Conservation (phyloP, 2,888 invertebrate species). For the Dryobota labecula region DNA sequence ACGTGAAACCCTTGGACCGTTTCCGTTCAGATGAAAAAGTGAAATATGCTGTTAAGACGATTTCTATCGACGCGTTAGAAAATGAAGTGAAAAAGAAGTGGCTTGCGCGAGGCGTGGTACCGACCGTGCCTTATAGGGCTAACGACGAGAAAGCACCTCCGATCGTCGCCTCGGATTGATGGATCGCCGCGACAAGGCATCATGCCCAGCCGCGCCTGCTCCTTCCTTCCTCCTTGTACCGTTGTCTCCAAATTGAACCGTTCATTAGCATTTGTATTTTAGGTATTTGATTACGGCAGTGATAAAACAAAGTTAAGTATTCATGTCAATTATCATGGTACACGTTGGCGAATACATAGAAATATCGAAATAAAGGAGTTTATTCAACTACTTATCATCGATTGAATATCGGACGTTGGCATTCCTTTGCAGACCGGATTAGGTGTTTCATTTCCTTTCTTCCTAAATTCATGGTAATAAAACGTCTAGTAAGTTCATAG, state of each 20-base stretch:
- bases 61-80: conserved; percentile 90
- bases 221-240: conserved; percentile 38
- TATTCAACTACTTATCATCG: neutral
- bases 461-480: neutral
- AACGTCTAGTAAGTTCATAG: neutral
- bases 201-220: conserved; percentile 64
- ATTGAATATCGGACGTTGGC: neutral
- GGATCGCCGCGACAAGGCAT: conserved; percentile 76
- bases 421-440: neutral
- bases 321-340: neutral
- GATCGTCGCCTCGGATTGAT: conserved; percentile 87
- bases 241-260: conserved; percentile 43
- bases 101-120: conserved; percentile 87
- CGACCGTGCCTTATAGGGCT: conserved; percentile 87
- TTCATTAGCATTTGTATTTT: conserved; percentile 26
- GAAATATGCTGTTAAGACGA: conserved; percentile 87
- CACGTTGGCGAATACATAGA: neutral
- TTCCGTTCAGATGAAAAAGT: conserved; percentile 84
- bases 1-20: conserved; percentile 80
- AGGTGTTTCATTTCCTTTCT: neutral
- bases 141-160: conserved; percentile 90
- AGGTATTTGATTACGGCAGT: conserved; percentile 1
- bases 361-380: neutral
- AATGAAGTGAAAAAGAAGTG: conserved; percentile 89
- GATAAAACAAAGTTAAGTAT: conserved; percentile 10